A percentile compares a stretch with the other conserved stretches of the same genome.
Conservation (phyloP, 2,888 invertebrate species). For the Hipparchia semele region DNA sequence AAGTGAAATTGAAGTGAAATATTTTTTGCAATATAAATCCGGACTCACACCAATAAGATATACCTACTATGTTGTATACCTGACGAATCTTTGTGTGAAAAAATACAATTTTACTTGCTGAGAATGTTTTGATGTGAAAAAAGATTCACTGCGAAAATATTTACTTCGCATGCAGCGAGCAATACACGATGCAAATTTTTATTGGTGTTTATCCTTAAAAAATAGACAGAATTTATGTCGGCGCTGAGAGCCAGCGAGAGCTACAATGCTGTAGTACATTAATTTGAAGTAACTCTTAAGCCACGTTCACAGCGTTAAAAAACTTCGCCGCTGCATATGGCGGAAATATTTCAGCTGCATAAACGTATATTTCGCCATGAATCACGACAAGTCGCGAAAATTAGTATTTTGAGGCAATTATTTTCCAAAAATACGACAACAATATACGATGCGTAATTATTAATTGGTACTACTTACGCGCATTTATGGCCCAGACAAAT, state of each 20-base stretch:
- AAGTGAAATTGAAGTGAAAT: too few relatives aligned
- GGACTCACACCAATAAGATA: too few relatives aligned
- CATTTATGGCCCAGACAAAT: too few relatives aligned
- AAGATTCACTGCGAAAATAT: background rate
- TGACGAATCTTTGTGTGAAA: too few relatives aligned
- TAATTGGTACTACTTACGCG: too few relatives aligned
- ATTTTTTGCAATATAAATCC: too few relatives aligned
- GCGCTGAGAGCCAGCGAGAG: background rate
- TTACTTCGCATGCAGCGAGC: background rate
- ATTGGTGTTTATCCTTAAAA: background rate
- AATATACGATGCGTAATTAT: too few relatives aligned
- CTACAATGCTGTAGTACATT: background rate
- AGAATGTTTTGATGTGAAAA: background rate
- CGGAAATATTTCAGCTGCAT: background rate
- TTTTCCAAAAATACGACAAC: background rate
- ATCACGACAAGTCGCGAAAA: slow-evolving; percentile 8
- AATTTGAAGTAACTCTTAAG: background rate
- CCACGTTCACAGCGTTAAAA: background rate
- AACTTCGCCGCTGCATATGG: background rate
- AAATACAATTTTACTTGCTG: too few relatives aligned
- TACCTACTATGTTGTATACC: too few relatives aligned
- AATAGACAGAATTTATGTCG: background rate
- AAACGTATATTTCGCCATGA: background rate
- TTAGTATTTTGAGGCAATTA: slow-evolving; percentile 17
- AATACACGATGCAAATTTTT: background rate